Conservation (phyloP, 2,888 invertebrate species). For the Timema podura region DNA sequence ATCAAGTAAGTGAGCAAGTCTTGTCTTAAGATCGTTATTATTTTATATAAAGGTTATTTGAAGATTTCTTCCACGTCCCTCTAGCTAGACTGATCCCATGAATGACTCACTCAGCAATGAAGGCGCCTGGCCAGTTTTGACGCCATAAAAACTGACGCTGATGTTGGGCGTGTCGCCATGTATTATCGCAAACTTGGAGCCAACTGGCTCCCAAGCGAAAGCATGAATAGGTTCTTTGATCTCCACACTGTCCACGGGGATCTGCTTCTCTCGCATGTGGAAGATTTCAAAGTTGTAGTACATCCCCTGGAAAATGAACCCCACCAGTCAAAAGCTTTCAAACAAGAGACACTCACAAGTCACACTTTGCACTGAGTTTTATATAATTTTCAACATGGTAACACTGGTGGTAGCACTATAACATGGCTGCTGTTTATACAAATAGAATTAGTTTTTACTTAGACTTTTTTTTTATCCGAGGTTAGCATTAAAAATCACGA, state of each 20-base stretch:
- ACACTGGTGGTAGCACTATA: too few relatives aligned
- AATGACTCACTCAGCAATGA: constrained; percentile 74
- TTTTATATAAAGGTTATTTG: too few relatives aligned
- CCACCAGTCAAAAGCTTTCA: too few relatives aligned
- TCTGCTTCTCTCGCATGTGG: constrained; percentile 95
- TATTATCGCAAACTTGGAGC: constrained; percentile 93
- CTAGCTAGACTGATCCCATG: neutral
- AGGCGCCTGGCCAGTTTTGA: constrained; percentile 86
- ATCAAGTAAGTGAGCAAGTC: too few relatives aligned
- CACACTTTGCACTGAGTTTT: too few relatives aligned
- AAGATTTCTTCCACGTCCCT: neutral
- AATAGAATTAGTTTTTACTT: too few relatives aligned
- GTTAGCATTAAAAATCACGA: too few relatives aligned
- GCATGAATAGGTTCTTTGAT: constrained; percentile 89
- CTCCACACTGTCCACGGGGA: constrained; percentile 96
- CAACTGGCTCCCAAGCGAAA: constrained; percentile 98
- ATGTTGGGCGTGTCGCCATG: constrained; percentile 85
- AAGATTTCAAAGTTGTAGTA: constrained; percentile 99
- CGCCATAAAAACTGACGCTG: constrained; percentile 88
- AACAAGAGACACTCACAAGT: too few relatives aligned
- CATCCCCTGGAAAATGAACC: constrained; percentile 61
- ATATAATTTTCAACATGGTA: too few relatives aligned
- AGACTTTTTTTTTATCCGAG: too few relatives aligned
- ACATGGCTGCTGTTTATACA: too few relatives aligned
- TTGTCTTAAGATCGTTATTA: too few relatives aligned